These are phyloP conservation scores for Xestia sexstrigata DNA, from an alignment of 2,888 invertebrate species.

Conservation along the genomic window DNA sequence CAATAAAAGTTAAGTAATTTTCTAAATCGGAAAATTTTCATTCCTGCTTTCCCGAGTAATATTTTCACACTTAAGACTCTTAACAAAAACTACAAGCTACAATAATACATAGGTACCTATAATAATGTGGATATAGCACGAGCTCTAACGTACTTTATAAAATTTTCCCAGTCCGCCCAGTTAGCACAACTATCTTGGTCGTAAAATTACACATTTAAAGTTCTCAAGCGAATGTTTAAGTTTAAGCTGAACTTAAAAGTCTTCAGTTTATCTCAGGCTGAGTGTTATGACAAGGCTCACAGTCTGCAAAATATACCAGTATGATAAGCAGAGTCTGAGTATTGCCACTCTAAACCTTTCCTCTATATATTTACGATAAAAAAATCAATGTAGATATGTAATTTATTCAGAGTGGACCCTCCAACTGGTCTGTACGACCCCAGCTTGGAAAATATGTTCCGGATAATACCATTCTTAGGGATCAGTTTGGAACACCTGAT, in stretches of 20 bases:
- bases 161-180: constrained; percentile 22
- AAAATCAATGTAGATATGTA: constrained; percentile 80
- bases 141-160: constrained; percentile 1
- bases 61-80: background rate
- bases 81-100: background rate
- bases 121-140: background rate
- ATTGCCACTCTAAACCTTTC: constrained; percentile 65
- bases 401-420: constrained; percentile 87
- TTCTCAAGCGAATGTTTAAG: constrained; percentile 47
- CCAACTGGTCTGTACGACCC: constrained; percentile 77
- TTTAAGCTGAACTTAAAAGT: constrained; percentile 44
- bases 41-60: background rate
- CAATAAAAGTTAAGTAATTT: background rate
- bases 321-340: constrained; percentile 57
- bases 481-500: constrained; percentile 89
- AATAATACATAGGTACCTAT: background rate
- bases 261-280: constrained; percentile 50
- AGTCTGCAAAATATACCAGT: constrained; percentile 49
- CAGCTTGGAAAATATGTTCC: constrained; percentile 84
- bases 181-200: constrained; percentile 34
- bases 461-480: constrained; percentile 86
- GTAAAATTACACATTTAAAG: constrained; percentile 54
- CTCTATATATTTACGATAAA: constrained; percentile 75
- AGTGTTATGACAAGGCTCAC: constrained; percentile 42
- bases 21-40: background rate